Evolutionary conservation across 2,888 invertebrate genomes (phyloP).

Genomic region (Brachyopa scutellaris): DNA sequence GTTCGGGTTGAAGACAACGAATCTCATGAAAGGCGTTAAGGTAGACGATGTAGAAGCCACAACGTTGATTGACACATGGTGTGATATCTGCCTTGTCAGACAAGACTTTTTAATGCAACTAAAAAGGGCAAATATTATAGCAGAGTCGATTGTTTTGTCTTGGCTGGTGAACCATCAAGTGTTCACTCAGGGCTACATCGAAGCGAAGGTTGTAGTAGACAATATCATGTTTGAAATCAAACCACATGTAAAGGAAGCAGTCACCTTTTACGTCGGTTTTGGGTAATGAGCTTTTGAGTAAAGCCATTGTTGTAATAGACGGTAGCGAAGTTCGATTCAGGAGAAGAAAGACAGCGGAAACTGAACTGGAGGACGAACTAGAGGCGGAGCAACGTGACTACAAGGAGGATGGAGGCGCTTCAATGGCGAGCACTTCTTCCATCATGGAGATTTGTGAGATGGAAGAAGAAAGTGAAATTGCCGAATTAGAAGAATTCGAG

Average conservation of each 20-base stretch:
- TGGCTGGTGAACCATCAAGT: conserved; percentile 12
- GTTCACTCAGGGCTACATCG: not conserved
- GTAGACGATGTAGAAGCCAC: not conserved
- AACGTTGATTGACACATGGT: no score
- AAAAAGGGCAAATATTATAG: no score
- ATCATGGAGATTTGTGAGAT: conserved; percentile 2
- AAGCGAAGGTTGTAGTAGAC: not conserved
- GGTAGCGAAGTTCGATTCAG: not conserved
- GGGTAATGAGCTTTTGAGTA: not conserved
- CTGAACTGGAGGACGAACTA: not conserved
- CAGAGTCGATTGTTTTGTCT: no score
- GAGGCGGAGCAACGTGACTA: not conserved
- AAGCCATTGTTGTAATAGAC: not conserved
- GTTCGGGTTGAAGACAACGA: not conserved
- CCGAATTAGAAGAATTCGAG: not conserved
- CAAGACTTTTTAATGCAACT: no score
- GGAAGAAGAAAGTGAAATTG: not conserved
- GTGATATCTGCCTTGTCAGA: no score
- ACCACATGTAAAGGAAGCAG: not conserved
- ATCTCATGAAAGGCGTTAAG: conserved; percentile 8
- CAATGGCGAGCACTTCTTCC: conserved; percentile 2
- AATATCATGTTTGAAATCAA: not conserved
- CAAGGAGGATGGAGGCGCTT: not conserved
- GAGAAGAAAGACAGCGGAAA: not conserved
- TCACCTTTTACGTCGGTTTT: not conserved